A percentile compares a stretch with the other conserved stretches of the same genome.
phyloP scores from a whole-genome alignment of 2,888 invertebrate species.

The Eurytoma adleriae region DNA sequence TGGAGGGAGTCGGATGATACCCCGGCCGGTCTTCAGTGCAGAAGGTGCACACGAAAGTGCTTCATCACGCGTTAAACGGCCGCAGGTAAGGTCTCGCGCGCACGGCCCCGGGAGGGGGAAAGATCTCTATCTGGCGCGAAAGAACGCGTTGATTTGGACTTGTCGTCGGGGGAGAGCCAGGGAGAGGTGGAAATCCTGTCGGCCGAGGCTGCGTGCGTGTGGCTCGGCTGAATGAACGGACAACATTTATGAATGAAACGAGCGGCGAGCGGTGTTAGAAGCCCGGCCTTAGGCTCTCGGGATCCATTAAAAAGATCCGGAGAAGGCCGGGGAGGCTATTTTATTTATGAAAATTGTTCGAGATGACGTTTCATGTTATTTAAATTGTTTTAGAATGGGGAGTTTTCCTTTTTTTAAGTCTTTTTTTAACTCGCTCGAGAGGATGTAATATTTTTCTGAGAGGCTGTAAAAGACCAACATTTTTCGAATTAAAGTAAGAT shows the following conservation, averaged over 20 bases:
- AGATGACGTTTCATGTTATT: slow-evolving; percentile 27
- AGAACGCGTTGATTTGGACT: slow-evolving; percentile 60
- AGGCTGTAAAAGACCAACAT: not conserved
- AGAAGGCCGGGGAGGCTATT: slow-evolving; percentile 13
- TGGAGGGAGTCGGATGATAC: not conserved
- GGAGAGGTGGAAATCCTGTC: slow-evolving; percentile 53
- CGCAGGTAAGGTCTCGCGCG: slow-evolving; percentile 15
- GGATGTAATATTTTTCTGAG: not conserved
- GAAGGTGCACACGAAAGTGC: slow-evolving; percentile 23
- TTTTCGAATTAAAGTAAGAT: no score
- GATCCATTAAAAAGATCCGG: slow-evolving; percentile 25
- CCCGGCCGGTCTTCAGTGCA: not conserved
- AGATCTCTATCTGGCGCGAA: slow-evolving; percentile 62
- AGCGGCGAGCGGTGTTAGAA: slow-evolving; percentile 5
- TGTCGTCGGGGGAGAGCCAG: slow-evolving; percentile 47
- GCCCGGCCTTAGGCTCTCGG: not conserved
- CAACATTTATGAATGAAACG: slow-evolving; percentile 36
- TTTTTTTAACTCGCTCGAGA: not conserved
- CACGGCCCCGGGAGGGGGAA: slow-evolving; percentile 18
- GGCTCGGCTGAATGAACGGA: slow-evolving; percentile 23
- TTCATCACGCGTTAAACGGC: slow-evolving; percentile 59
- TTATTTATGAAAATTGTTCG: slow-evolving; percentile 50
- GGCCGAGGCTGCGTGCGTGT: slow-evolving; percentile 13
- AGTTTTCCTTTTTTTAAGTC: slow-evolving; percentile 5
- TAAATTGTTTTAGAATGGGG: slow-evolving; percentile 32